Percentiles rank a stretch among this genome's conserved stretches.
phyloP scores from a whole-genome alignment of 1,140 invertebrate genomes.

The Drosophila fuyamai region DNA sequence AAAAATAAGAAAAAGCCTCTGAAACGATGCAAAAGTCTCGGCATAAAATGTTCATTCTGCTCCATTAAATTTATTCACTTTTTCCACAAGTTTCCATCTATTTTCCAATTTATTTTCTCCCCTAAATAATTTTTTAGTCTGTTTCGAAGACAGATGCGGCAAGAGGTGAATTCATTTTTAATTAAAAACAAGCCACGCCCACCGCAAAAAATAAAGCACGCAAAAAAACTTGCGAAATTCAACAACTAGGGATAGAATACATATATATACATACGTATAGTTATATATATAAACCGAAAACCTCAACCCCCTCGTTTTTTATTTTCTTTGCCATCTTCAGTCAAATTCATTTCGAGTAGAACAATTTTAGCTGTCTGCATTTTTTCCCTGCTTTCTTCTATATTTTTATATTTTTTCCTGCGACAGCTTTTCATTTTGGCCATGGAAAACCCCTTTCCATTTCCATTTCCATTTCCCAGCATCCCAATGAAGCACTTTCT shows the following conservation, averaged over 20 bases:
- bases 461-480: conserved; percentile 2
- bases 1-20: background rate
- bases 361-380: conserved; percentile 18
- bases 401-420: conserved; percentile 20
- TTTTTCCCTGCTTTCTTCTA: conserved; percentile 32
- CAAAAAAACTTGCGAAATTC: conserved; percentile 2
- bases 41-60: conserved; percentile 1
- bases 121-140: conserved; percentile 7
- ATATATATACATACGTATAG: background rate
- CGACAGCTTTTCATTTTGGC: conserved; percentile 56
- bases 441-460: conserved; percentile 17
- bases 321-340: conserved; percentile 12
- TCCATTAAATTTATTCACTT: conserved; percentile 9
- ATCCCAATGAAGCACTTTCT: conserved; percentile 73
- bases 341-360: conserved; percentile 49
- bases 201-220: conserved; percentile 26
- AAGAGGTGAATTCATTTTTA: conserved; percentile 40
- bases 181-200: conserved; percentile 37
- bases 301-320: conserved; percentile 9
- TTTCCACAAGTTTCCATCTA: conserved; percentile 8
- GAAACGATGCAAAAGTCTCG: background rate
- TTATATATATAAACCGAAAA: conserved; percentile 18
- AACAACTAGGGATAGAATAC: conserved; percentile 23
- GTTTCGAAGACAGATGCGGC: conserved; percentile 27
- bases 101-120: conserved; percentile 17